phyloP scores from a whole-genome alignment of 2,113 vertebrate species.

The Forbesichthys papilliferus region DNA sequence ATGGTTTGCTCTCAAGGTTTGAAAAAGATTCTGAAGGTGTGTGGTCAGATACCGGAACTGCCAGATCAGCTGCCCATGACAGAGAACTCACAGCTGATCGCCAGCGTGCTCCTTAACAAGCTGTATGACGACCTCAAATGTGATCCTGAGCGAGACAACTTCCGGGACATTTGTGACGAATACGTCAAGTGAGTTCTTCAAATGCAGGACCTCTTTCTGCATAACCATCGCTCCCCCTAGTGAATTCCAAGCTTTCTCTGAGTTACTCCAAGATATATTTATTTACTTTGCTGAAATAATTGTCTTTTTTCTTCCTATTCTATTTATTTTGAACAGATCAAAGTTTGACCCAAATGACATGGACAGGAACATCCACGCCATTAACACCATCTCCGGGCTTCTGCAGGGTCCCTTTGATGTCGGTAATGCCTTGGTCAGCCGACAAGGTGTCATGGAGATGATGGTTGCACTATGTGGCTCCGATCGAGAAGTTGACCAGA shows the following conservation, averaged over 20 bases:
- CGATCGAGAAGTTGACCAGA: constrained; percentile 91
- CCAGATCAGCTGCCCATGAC: constrained; percentile 90
- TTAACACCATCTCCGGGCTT: constrained; percentile 90
- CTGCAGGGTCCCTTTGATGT: constrained; percentile 95
- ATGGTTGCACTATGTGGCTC: constrained; percentile 95
- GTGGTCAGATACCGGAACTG: constrained; percentile 90
- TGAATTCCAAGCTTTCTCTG: not conserved
- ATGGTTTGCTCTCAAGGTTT: constrained; percentile 77
- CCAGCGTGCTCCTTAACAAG: constrained; percentile 90
- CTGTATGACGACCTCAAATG: constrained; percentile 91
- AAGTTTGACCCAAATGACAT: constrained; percentile 95
- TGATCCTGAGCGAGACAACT: constrained; percentile 90
- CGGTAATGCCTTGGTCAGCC: constrained; percentile 87
- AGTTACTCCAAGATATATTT: not conserved
- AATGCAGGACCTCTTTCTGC: not conserved
- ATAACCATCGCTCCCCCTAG: not conserved
- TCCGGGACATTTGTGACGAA: constrained; percentile 86
- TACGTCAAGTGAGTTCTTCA: constrained; percentile 85
- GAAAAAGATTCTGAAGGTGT: constrained; percentile 94
- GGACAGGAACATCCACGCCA: constrained; percentile 94
- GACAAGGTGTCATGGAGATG: constrained; percentile 97
- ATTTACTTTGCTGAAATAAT: not conserved
- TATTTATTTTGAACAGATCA: constrained; percentile 72
- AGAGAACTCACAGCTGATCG: constrained; percentile 91
- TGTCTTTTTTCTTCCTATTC: not conserved